These are phyloP conservation scores for Pituophis catenifer DNA, from an alignment of 2,113 vertebrate species.

Conservation along the genomic window DNA sequence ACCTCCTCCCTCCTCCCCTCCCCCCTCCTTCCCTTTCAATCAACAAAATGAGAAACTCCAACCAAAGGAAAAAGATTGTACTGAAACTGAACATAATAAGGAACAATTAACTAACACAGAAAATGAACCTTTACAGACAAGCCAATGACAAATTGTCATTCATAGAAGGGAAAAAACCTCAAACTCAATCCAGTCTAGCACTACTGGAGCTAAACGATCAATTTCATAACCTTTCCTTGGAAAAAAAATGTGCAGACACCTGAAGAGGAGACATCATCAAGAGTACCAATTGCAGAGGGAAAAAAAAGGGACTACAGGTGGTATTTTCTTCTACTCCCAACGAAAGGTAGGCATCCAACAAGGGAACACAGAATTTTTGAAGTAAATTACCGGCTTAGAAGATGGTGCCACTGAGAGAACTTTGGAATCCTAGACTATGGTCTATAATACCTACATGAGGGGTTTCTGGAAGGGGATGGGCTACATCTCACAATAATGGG, in stretches of 20 bases:
- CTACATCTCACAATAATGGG: too few relatives aligned
- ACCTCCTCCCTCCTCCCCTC: background rate
- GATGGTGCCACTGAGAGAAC: background rate
- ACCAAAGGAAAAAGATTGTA: background rate
- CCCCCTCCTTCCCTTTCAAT: background rate
- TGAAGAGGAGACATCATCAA: background rate
- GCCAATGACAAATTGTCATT: background rate
- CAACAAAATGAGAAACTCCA: background rate
- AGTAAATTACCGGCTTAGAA: background rate
- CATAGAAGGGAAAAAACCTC: background rate
- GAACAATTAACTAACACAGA: background rate
- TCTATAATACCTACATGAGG: background rate
- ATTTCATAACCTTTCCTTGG: background rate
- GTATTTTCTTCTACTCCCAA: background rate
- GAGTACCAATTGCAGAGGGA: background rate
- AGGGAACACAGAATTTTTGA: background rate
- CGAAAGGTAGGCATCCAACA: background rate
- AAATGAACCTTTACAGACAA: background rate
- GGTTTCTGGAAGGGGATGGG: too few relatives aligned
- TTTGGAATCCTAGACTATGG: background rate
- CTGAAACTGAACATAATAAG: background rate
- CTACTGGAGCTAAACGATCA: background rate
- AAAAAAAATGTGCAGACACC: background rate
- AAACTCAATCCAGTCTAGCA: background rate
- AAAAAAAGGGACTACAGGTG: background rate